Evolutionary conservation across 2,888 invertebrate species (phyloP), one percentile per base, ranked within the genome.

Genomic region (Stratiomys singularior): DNA sequence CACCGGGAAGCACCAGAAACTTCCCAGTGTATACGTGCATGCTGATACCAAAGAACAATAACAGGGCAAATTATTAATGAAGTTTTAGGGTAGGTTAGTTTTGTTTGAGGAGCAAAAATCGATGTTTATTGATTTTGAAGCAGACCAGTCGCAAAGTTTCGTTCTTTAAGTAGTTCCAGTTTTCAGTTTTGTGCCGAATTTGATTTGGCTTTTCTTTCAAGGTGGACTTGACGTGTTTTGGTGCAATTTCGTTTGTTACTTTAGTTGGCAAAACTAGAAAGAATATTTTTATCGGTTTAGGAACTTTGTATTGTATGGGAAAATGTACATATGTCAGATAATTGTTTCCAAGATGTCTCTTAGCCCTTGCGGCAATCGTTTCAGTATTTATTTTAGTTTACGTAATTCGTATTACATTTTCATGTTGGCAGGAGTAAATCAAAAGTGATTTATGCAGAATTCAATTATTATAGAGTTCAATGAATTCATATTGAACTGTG

Each of bases 121-220:
- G 44, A 74, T 74, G 52, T 66, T 1, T 69, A 69, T 69, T 69
- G 69, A 69, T 69, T 69, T 46, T 69, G n/a, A 9, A 66, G 25
- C 21, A 27, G 44, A 67, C 58, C 27, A 47, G 37, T 37, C 9
- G 15, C 37, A 58, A 46, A 13, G 15, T 79, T 78, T 27, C 64
- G 18, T 9, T 44, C 67, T 69, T 46, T 46, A 13, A 25, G 27
- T 3, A 25, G 23, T 47, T 69, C 58, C 76, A 67, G 76, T 79
- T 78, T 63, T 78, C 79, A 78, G n/a, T 60, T 79, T 69, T 64
- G 64, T 76, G 76, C 63, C 46, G 78, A 77, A 78, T 77, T 77
- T 80, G 76, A 78, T 77, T 78, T 64, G 76, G 76, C 60, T 72
- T 69, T 80, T 80, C 78, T 81, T 80, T 78, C 79, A 77, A 80